phyloP scores from a whole-genome alignment of 2,113 vertebrate genomes.

The Corythaeola cristata region DNA sequence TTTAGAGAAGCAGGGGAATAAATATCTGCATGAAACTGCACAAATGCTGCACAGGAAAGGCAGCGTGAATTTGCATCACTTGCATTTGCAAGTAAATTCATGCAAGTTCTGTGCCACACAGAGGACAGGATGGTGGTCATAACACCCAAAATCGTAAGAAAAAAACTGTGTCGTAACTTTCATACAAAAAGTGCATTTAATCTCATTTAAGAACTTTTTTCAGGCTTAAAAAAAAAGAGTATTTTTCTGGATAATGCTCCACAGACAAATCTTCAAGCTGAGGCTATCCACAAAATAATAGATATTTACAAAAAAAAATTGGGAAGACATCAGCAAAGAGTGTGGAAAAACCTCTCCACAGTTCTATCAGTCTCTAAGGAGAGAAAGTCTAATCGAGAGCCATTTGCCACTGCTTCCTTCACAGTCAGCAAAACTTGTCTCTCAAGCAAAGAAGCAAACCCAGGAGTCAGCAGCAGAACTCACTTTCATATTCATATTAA shows the following conservation, averaged over 20 bases:
- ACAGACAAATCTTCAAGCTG: background rate
- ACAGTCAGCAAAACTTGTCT: background rate
- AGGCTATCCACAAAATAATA: background rate
- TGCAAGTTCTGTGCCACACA: background rate
- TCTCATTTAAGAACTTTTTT: background rate
- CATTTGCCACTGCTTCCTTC: background rate
- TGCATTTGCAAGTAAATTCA: background rate
- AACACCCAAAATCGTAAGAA: background rate
- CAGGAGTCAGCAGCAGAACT: background rate
- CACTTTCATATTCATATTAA: slow-evolving; percentile 47
- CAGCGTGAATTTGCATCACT: background rate
- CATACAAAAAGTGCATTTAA: background rate
- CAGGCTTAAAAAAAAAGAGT: background rate
- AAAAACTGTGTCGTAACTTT: background rate
- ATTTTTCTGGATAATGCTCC: background rate
- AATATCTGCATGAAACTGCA: background rate
- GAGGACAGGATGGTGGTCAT: background rate
- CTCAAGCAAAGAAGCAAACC: slow-evolving; percentile 1
- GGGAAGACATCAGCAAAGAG: background rate
- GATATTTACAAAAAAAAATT: background rate
- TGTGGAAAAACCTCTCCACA: background rate
- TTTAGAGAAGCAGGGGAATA: background rate
- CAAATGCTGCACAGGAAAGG: background rate
- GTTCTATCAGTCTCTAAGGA: background rate
- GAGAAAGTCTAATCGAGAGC: background rate